Evolutionary conservation across 2,888 invertebrate genomes (phyloP).

Genomic region (Tineola bisselliella): DNA sequence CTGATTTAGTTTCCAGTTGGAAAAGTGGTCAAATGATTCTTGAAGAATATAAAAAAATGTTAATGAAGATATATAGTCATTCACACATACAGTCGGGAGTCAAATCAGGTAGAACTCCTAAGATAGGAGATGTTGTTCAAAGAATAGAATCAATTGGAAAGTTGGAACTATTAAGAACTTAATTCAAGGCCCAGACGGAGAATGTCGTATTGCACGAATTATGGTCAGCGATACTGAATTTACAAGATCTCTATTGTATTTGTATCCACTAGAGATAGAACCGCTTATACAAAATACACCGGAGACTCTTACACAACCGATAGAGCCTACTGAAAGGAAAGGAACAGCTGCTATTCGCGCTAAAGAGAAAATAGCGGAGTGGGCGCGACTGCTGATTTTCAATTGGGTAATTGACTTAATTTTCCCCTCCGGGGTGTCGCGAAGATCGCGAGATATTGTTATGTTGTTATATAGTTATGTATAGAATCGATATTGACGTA

Average conservation of each 20-base stretch:
- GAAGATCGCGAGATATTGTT: no score
- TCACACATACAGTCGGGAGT: slow-evolving; percentile 8
- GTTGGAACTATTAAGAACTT: slow-evolving; percentile 12
- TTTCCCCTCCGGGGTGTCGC: no score
- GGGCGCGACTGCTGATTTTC: background rate
- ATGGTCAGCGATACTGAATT: slow-evolving; percentile 6
- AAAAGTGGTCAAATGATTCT: background rate
- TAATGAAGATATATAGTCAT: slow-evolving; percentile 13
- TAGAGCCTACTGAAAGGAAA: background rate
- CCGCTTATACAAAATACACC: background rate
- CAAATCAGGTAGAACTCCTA: background rate
- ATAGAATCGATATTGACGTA: no score
- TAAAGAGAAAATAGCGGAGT: background rate
- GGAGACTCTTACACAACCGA: background rate
- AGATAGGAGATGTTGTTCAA: slow-evolving; percentile 14
- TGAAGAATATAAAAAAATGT: slow-evolving; percentile 4
- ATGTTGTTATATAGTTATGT: no score
- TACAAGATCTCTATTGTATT: slow-evolving; percentile 3
- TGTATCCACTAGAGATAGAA: slow-evolving; percentile 10
- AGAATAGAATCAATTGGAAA: slow-evolving; percentile 9
- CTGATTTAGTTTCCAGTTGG: background rate
- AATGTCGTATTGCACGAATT: background rate
- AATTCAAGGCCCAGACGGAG: background rate
- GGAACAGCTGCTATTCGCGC: background rate
- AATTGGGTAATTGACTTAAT: no score